Conservation (phyloP, 2,888 invertebrate genomes). For the Melinaea menophilus region DNA sequence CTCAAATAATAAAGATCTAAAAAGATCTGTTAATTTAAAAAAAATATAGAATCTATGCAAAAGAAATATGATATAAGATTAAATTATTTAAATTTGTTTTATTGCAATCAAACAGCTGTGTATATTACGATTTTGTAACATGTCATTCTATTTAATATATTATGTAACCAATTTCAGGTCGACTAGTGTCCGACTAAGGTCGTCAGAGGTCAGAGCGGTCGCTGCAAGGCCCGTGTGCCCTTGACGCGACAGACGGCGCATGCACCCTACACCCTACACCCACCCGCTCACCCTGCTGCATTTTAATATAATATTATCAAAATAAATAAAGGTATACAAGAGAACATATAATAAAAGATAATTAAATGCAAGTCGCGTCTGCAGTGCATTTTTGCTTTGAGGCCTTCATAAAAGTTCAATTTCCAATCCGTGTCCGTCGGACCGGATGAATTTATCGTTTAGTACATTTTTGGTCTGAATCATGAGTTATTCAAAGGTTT, state of each 20-base stretch:
- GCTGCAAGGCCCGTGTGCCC: conserved; percentile 52
- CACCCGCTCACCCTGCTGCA: conserved; percentile 42
- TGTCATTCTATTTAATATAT: not conserved
- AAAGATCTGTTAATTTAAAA: too few relatives aligned
- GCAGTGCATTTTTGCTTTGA: conserved; percentile 28
- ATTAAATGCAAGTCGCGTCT: conserved; percentile 25
- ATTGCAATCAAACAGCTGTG: not conserved
- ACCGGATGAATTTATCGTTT: conserved; percentile 36
- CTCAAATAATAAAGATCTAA: too few relatives aligned
- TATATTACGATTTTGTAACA: not conserved
- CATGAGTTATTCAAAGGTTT: conserved; percentile 29
- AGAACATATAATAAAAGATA: not conserved
- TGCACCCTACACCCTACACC: conserved; percentile 51
- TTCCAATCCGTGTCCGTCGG: conserved; percentile 34
- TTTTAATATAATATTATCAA: conserved; percentile 42
- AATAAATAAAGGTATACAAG: not conserved
- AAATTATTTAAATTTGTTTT: not conserved
- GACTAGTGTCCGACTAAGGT: conserved; percentile 27
- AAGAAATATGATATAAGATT: too few relatives aligned
- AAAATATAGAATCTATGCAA: too few relatives aligned
- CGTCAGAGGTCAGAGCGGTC: conserved; percentile 35
- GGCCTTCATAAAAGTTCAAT: conserved; percentile 34
- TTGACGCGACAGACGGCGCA: conserved; percentile 56
- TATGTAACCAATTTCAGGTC: conserved; percentile 14
- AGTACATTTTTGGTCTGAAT: conserved; percentile 32